Evolutionary conservation across 2,797 vertebrate genomes (phyloP), one percentile per base, ranked within the genome.

Genomic region (Hapalemur alaotrensis): DNA sequence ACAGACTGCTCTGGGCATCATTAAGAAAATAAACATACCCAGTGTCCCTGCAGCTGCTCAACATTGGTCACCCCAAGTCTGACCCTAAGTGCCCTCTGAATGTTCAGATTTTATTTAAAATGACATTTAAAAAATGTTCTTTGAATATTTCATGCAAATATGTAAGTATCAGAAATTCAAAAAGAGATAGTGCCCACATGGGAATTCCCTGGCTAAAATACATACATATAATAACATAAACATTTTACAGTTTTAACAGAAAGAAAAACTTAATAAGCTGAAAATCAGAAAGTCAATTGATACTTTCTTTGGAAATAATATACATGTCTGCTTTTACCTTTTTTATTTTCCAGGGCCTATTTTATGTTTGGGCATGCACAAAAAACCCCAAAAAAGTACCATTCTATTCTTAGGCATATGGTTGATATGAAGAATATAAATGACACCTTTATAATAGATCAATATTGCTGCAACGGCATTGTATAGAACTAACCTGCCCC

Each of bases 281-380:
- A 50, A 82, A 81, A 75, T 91, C 72, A 85, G 50, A 95, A 88
- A 86, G 25, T 48, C 57, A 87, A n/a, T 50, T 70, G 75, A n/a
- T 88, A 89, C 28, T 87, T 87, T 80, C 67, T 72, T 92, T 81
- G 73, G 59, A 79, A 96, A 95, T 73, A 73, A 79, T 28, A 61
- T 20, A 88, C 10, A 72, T 32, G 28, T 61, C 80, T 52, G 50
- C 65, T 82, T 95, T 94, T 86, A 72, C 28, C 8, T 3, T 57
- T 79, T 86, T 92, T 32, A 79, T 50, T 59, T 89, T 90, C 25
- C 54, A 63, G 35, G 63, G 25, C 23, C 72, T 80, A 38, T 78
- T 93, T 79, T 93, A 23, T 59, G 72, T 52, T 70, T 87, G 54
- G 20, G 43, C 23, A 38, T 61, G 18, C 28, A 22, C 48, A 84